These are phyloP conservation scores for Melanotaenia trifasciata DNA, from an alignment of 2,797 vertebrate species.

Conservation along the genomic window DNA sequence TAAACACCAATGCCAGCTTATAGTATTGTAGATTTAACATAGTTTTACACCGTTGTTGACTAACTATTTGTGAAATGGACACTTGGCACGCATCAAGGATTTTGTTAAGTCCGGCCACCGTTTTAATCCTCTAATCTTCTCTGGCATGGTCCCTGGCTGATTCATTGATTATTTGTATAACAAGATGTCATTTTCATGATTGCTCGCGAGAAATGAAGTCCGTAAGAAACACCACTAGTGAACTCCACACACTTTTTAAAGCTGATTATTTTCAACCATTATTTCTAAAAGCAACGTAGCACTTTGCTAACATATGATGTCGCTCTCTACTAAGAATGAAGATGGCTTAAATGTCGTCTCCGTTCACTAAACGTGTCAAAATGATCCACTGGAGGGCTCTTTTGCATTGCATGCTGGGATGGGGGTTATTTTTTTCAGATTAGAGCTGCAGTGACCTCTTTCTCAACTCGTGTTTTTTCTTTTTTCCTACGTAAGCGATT, in stretches of 20 bases:
- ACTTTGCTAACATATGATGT: background rate
- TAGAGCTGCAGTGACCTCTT: constrained; percentile 82
- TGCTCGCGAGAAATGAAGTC: background rate
- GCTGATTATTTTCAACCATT: background rate
- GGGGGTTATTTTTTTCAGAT: constrained; percentile 54
- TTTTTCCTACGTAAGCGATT: constrained; percentile 74
- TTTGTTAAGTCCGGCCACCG: constrained; percentile 39
- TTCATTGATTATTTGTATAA: constrained; percentile 55
- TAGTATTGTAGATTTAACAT: background rate
- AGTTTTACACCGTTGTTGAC: background rate
- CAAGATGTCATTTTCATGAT: constrained; percentile 33
- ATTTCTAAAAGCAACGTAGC: background rate
- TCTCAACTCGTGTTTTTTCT: constrained; percentile 81
- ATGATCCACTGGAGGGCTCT: constrained; percentile 49
- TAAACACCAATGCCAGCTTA: constrained; percentile 12
- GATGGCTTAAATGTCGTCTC: constrained; percentile 21
- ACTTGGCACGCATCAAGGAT: constrained; percentile 33
- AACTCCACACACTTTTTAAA: background rate
- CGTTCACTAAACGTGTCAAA: constrained; percentile 57
- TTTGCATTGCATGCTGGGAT: constrained; percentile 68
- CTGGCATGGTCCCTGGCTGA: constrained; percentile 10
- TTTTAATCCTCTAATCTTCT: constrained; percentile 66
- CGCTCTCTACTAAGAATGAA: constrained; percentile 40
- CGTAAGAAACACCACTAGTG: background rate
- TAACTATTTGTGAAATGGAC: constrained; percentile 24